phyloP scores from a whole-genome alignment of 37 sponge, comb jelly and placozoan species.

The Petrosia ficiformis region DNA sequence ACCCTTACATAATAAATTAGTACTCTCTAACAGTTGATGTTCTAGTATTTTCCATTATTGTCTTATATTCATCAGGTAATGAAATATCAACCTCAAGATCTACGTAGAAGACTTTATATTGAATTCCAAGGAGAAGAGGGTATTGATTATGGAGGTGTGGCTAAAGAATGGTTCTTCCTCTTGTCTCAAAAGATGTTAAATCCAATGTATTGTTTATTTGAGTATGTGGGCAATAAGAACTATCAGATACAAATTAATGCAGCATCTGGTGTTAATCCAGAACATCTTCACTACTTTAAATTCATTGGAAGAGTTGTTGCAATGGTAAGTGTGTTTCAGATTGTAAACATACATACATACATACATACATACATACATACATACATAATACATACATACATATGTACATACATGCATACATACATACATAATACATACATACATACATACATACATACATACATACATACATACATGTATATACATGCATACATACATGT shows the following conservation, averaged over 20 bases:
- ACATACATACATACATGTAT: too few species aligned
- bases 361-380: too few species aligned
- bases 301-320: slow-evolving; percentile 94
- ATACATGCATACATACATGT: too few species aligned
- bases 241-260: slow-evolving; percentile 95
- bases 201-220: slow-evolving; percentile 96
- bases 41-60: not conserved
- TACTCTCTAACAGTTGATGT: too few species aligned
- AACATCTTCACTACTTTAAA: slow-evolving; percentile 92
- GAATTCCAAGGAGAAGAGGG: slow-evolving; percentile 94
- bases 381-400: too few species aligned
- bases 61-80: slow-evolving; percentile 54
- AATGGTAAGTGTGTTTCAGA: slow-evolving; percentile 80
- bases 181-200: slow-evolving; percentile 97
- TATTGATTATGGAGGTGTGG: slow-evolving; percentile 93
- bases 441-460: too few species aligned
- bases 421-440: too few species aligned
- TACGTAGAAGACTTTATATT: slow-evolving; percentile 74
- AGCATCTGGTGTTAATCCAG: slow-evolving; percentile 87
- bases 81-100: slow-evolving; percentile 74
- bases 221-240: slow-evolving; percentile 84
- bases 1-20: too few species aligned
- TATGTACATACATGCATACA: too few species aligned
- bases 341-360: too few species aligned
- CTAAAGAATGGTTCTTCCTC: slow-evolving; percentile 97